Evolutionary conservation across 2,797 vertebrate genomes (phyloP).

Genomic region (Phrynocephalus guinanensis): DNA sequence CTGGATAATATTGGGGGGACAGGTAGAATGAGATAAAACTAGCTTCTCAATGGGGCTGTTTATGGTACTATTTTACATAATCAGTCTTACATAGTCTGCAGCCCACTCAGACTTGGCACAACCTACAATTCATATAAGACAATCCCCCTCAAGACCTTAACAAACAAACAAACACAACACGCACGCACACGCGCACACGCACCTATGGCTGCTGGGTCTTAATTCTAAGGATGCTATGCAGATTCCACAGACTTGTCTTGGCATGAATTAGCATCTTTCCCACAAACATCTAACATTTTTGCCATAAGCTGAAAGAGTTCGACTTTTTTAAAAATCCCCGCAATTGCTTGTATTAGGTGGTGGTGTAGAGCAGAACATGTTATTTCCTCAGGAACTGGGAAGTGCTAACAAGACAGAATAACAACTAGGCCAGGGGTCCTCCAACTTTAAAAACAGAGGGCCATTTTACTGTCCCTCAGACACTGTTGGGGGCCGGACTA

Average conservation of each 20-base stretch:
- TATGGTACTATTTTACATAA: background rate
- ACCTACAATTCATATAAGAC: background rate
- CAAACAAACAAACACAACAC: background rate
- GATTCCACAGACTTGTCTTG: background rate
- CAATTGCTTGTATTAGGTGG: background rate
- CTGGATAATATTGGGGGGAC: background rate
- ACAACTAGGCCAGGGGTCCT: background rate
- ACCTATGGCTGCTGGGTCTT: background rate
- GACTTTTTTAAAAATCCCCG: background rate
- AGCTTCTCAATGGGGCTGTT: background rate
- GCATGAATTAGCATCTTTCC: background rate
- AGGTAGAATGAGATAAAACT: background rate
- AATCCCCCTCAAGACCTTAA: background rate
- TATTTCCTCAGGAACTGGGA: background rate
- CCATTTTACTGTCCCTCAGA: too few relatives aligned
- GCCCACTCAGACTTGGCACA: background rate
- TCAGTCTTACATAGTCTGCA: background rate
- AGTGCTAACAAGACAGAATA: background rate
- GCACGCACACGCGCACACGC: too few relatives aligned
- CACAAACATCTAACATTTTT: background rate
- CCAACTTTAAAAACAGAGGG: too few relatives aligned
- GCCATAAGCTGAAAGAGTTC: background rate
- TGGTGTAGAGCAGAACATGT: background rate
- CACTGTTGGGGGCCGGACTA: too few relatives aligned
- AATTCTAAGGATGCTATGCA: background rate